Evolutionary conservation across 2,113 vertebrate genomes (phyloP).

Genomic region (Gulo gulo): DNA sequence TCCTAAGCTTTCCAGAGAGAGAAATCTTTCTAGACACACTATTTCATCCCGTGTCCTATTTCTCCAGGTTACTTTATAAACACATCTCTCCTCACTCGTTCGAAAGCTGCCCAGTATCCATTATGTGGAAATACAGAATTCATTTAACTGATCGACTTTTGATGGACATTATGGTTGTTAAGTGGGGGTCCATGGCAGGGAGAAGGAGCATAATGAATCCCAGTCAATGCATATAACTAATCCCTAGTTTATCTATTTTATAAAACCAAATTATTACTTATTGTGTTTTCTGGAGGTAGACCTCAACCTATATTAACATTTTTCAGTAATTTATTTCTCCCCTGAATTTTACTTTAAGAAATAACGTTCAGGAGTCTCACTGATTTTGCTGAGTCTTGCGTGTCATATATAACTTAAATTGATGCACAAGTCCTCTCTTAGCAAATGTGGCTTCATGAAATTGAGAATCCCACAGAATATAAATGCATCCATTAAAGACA

Average conservation of each 20-base stretch:
- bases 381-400: background rate
- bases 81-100: background rate
- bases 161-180: background rate
- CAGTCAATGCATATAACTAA: background rate
- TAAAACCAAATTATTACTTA: background rate
- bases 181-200: background rate
- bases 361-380: background rate
- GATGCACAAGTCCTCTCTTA: background rate
- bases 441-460: background rate
- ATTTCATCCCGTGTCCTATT: background rate
- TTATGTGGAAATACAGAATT: background rate
- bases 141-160: background rate
- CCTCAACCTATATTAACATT: background rate
- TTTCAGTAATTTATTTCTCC: background rate
- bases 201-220: background rate
- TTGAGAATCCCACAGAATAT: background rate
- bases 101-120: background rate
- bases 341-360: slow-evolving; percentile 20
- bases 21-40: background rate
- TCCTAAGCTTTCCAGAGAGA: background rate
- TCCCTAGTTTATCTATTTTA: background rate
- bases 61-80: background rate
- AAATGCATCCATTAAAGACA: background rate
- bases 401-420: background rate
- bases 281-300: background rate